Conservation (phyloP, 1,140 invertebrate species). For the Brachionus asplanchnoidis region DNA sequence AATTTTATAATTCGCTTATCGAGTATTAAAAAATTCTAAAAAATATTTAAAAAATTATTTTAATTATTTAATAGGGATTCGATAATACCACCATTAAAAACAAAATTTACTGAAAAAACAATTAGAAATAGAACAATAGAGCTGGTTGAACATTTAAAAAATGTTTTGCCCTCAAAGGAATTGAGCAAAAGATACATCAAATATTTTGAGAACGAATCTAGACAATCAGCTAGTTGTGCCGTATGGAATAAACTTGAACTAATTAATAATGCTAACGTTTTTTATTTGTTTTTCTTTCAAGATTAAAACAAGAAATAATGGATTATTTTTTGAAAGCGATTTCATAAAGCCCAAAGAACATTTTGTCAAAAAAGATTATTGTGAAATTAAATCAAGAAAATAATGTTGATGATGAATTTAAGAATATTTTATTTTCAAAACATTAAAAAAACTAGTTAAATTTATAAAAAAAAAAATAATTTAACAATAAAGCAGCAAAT, state of each 20-base stretch:
- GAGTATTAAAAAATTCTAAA: neutral
- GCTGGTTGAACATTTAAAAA: neutral
- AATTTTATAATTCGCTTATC: neutral
- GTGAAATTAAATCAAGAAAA: neutral
- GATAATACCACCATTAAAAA: neutral
- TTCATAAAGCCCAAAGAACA: neutral
- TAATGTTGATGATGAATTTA: neutral
- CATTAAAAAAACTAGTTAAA: neutral
- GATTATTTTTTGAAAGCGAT: neutral
- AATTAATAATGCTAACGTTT: neutral
- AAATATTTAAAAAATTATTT: neutral
- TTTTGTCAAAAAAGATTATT: neutral
- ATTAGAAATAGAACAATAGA: neutral
- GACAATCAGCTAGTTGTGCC: neutral
- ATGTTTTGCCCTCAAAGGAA: neutral
- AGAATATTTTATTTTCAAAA: neutral
- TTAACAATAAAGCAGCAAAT: too few species aligned
- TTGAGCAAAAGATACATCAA: neutral
- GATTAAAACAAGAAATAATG: neutral
- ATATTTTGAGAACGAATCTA: neutral
- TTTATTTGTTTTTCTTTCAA: neutral
- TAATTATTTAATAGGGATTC: neutral
- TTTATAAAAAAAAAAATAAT: too few species aligned
- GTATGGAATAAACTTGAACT: neutral
- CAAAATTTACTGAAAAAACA: neutral